Conservation (phyloP, 2,113 vertebrate species). For the Brachirus orientalis region DNA sequence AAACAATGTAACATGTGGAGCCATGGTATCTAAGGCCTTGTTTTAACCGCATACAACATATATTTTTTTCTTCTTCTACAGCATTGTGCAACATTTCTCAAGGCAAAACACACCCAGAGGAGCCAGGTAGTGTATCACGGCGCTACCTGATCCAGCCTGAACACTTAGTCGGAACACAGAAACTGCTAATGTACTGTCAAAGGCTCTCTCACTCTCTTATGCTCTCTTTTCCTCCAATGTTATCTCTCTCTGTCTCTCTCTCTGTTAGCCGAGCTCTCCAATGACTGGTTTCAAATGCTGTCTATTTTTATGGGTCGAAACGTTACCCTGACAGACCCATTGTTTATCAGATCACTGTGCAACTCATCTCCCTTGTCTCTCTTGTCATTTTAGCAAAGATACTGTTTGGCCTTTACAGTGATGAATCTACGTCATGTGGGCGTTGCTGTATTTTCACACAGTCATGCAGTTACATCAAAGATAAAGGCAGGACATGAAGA, state of each 20-base stretch:
- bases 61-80: slow-evolving; percentile 19
- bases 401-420: background rate
- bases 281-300: slow-evolving; percentile 64
- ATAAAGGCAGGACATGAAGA: slow-evolving; percentile 28
- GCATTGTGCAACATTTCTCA: slow-evolving; percentile 28
- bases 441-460: background rate
- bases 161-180: slow-evolving; percentile 58
- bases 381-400: slow-evolving; percentile 8
- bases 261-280: slow-evolving; percentile 52
- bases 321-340: slow-evolving; percentile 46
- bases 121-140: slow-evolving; percentile 46
- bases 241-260: slow-evolving; percentile 15
- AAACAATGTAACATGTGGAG: slow-evolving; percentile 1
- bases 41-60: slow-evolving; percentile 21
- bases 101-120: slow-evolving; percentile 48
- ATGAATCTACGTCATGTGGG: slow-evolving; percentile 12
- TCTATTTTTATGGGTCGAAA: slow-evolving; percentile 48
- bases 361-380: slow-evolving; percentile 24
- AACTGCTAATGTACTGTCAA: slow-evolving; percentile 64
- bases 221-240: background rate
- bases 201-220: slow-evolving; percentile 24
- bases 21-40: background rate
- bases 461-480: background rate
- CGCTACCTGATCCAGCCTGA: slow-evolving; percentile 59
- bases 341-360: slow-evolving; percentile 64